A percentile compares a stretch with the other conserved stretches of the same genome.
These are phyloP conservation scores for Chlorocebus sabaeus DNA, from an alignment of 2,113 vertebrate genomes.

Conservation along the genomic window DNA sequence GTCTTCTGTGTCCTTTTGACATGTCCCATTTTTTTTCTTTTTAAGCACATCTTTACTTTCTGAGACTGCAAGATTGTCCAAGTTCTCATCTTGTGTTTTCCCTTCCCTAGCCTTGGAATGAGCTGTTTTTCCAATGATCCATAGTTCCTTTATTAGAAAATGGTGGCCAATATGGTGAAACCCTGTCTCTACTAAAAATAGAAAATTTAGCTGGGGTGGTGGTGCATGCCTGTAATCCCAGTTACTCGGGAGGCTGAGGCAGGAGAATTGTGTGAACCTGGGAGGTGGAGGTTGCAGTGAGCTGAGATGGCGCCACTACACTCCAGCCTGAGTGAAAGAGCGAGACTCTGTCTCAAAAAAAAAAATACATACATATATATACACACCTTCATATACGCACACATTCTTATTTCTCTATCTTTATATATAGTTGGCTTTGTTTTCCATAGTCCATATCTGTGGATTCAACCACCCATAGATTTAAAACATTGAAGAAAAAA, in stretches of 20 bases:
- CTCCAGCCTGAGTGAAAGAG: too few relatives aligned
- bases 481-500: not conserved
- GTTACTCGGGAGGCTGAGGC: too few relatives aligned
- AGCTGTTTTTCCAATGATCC: not conserved
- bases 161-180: not conserved
- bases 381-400: not conserved
- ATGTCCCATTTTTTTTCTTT: not conserved
- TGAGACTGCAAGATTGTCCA: not conserved
- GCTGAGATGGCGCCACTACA: too few relatives aligned
- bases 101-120: not conserved
- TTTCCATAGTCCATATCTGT: not conserved
- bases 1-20: not conserved
- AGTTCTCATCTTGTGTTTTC: not conserved
- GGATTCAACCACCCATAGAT: not conserved
- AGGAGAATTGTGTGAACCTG: too few relatives aligned
- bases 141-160: not conserved
- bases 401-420: not conserved
- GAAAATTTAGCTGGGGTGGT: too few relatives aligned
- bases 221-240: too few relatives aligned
- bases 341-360: too few relatives aligned
- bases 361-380: too few relatives aligned
- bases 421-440: not conserved
- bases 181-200: too few relatives aligned
- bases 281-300: too few relatives aligned
- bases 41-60: not conserved